Conservation (phyloP, 2,113 vertebrate species). For the Diadophis punctatus region DNA sequence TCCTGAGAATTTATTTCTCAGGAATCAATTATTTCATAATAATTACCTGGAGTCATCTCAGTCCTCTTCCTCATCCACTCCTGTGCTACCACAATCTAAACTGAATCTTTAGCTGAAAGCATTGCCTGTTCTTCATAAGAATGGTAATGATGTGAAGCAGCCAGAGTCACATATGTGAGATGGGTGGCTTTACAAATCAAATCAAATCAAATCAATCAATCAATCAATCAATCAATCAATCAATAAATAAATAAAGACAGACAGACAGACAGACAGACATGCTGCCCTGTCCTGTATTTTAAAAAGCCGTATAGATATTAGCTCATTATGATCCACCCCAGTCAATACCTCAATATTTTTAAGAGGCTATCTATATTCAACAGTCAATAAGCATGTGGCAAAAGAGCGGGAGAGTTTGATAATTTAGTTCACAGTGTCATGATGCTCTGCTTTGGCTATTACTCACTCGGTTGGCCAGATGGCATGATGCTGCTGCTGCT, state of each 20-base stretch:
- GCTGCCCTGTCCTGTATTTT: neutral
- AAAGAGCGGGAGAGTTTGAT: neutral
- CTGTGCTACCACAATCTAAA: neutral
- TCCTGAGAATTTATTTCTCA: neutral
- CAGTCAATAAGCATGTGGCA: slow-evolving; percentile 12
- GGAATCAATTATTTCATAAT: too few species aligned
- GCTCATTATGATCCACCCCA: neutral
- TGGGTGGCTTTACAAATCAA: neutral
- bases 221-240: too few species aligned
- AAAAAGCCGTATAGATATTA: neutral
- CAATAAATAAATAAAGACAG: neutral
- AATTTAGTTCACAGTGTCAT: slow-evolving; percentile 1
- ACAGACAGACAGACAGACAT: too few species aligned
- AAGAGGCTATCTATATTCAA: slow-evolving; percentile 11
- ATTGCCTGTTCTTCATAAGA: neutral
- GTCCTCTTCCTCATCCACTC: neutral
- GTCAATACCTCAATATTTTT: neutral
- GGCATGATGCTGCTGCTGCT: neutral
- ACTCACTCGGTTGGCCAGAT: slow-evolving; percentile 13
- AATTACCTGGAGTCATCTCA: neutral
- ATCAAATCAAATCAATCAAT: too few species aligned
- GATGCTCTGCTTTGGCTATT: neutral
- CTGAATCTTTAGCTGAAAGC: neutral
- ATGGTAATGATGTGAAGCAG: neutral
- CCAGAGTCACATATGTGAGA: neutral